phyloP scores from a whole-genome alignment of 2,797 vertebrate genomes.

The Xiphorhynchus erythropygius region DNA sequence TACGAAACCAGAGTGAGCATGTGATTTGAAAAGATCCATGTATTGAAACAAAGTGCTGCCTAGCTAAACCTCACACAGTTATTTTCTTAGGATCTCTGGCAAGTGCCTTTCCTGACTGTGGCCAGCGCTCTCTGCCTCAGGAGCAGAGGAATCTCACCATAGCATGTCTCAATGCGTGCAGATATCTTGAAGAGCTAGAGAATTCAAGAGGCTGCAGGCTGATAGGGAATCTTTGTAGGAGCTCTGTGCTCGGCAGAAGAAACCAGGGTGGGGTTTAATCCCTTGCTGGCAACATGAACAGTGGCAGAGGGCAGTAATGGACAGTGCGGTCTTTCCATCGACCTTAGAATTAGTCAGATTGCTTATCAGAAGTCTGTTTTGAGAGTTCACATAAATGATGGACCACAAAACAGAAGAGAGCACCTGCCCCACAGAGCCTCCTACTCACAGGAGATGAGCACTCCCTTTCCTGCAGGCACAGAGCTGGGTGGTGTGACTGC shows the following conservation, averaged over 20 bases:
- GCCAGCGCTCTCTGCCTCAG: background rate
- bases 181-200: background rate
- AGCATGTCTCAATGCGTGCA: background rate
- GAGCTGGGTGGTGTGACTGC: background rate
- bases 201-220: background rate
- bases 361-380: background rate
- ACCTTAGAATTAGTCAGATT: background rate
- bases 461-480: background rate
- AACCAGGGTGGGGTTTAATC: background rate
- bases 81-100: background rate
- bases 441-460: background rate
- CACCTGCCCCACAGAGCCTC: background rate
- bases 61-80: background rate
- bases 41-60: background rate
- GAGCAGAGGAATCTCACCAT: background rate
- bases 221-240: background rate
- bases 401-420: background rate
- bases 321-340: background rate
- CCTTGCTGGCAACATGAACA: background rate
- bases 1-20: background rate
- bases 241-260: background rate
- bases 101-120: background rate
- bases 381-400: accelerated
- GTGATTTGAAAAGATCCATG: background rate
- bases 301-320: background rate